Conservation (phyloP, 2,113 vertebrate species). For the Urocitellus parryii region DNA sequence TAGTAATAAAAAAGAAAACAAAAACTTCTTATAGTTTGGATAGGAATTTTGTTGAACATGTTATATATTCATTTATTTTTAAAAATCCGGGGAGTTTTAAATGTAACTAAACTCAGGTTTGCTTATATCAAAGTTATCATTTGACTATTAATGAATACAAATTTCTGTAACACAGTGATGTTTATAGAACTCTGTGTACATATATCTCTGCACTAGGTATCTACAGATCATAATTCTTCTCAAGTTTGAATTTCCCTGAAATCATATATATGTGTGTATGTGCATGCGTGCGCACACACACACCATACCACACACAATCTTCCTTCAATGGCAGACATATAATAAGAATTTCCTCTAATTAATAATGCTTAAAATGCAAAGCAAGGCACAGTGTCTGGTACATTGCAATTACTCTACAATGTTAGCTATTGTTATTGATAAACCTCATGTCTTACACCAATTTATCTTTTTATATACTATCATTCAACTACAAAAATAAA, state of each 20-base stretch:
- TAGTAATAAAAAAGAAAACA: conserved; percentile 1
- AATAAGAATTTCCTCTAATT: background rate
- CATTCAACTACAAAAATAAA: background rate
- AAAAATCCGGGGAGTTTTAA: background rate
- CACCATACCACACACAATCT: too few relatives aligned
- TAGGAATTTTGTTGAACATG: background rate
- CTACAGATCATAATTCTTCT: background rate
- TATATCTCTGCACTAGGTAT: background rate
- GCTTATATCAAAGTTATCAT: background rate
- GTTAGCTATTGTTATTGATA: background rate
- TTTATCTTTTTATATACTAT: background rate
- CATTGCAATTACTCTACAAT: background rate
- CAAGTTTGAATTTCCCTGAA: background rate
- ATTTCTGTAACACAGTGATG: background rate
- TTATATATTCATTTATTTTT: background rate
- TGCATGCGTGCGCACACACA: too few relatives aligned
- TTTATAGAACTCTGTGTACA: background rate
- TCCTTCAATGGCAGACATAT: background rate
- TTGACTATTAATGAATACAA: background rate
- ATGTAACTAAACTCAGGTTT: background rate
- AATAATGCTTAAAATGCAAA: background rate
- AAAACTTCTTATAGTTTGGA: background rate
- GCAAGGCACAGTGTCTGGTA: background rate
- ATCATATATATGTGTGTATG: background rate
- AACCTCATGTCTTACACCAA: background rate